Percentiles rank a stretch among this genome's conserved stretches.
These are phyloP conservation scores for Steinernema carpocapsae DNA, from an alignment of 2,888 invertebrate genomes.

Conservation along the genomic window DNA sequence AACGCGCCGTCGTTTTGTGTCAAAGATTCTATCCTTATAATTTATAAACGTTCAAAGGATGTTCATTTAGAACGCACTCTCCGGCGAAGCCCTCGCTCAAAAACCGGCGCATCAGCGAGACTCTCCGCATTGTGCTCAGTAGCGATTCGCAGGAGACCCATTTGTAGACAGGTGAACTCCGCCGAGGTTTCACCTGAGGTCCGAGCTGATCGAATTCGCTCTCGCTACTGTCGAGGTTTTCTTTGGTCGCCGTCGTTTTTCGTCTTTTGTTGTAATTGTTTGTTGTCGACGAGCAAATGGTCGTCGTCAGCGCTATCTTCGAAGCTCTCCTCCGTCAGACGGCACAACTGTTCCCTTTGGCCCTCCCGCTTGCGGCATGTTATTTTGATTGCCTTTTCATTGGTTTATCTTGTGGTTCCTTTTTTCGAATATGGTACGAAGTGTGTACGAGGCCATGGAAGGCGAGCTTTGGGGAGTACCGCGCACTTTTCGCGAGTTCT, in stretches of 20 bases:
- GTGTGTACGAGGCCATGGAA: background rate
- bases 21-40: background rate
- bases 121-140: constrained; percentile 69
- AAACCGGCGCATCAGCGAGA: constrained; percentile 64
- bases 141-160: constrained; percentile 69
- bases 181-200: background rate
- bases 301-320: constrained; percentile 13
- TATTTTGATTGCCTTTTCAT: constrained; percentile 30
- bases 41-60: background rate
- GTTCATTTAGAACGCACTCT: constrained; percentile 39
- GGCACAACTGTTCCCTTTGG: constrained; percentile 19
- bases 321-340: constrained; percentile 1
- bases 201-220: too few species aligned
- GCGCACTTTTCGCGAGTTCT: too few species aligned
- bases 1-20: background rate
- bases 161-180: constrained; percentile 47
- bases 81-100: constrained; percentile 38
- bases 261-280: constrained; percentile 12
- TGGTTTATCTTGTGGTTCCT: constrained; percentile 8
- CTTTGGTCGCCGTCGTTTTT: constrained; percentile 3
- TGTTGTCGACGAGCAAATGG: background rate
- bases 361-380: constrained; percentile 23
- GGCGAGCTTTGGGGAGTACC: background rate
- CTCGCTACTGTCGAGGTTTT: background rate
- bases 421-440: constrained; percentile 17